Conservation (phyloP, 2,888 invertebrate species). For the Zygaena filipendulae region DNA sequence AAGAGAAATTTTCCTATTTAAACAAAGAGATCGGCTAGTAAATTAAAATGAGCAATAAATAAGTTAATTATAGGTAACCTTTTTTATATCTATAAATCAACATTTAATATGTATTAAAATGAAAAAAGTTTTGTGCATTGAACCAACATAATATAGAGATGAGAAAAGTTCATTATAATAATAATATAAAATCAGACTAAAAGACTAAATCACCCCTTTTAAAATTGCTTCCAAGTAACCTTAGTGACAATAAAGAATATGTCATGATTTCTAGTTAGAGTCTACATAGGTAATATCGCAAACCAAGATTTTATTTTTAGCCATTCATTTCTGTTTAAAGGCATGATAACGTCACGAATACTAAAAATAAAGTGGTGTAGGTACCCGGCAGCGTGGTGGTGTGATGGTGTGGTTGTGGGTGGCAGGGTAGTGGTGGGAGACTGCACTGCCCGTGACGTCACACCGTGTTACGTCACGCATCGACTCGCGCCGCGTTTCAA, state of each 20-base stretch:
- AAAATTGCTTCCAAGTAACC: not conserved
- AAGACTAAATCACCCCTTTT: conserved; percentile 1
- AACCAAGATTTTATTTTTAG: too few species aligned
- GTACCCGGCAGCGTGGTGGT: conserved; percentile 25
- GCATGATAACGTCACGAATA: conserved; percentile 48
- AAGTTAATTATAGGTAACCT: too few species aligned
- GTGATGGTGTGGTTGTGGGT: conserved; percentile 8
- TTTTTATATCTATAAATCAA: too few species aligned
- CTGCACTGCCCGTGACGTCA: conserved; percentile 55
- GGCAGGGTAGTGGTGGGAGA: conserved; percentile 22
- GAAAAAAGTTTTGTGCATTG: too few species aligned
- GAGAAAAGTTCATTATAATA: not conserved
- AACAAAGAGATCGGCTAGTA: too few species aligned
- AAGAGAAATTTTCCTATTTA: too few species aligned
- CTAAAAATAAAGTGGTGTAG: conserved; percentile 51
- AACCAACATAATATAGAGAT: too few species aligned
- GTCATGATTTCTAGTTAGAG: too few species aligned
- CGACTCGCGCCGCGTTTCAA: conserved; percentile 55
- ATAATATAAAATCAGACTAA: not conserved
- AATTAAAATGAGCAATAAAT: too few species aligned
- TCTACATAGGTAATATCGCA: too few species aligned
- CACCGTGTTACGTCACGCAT: conserved; percentile 47
- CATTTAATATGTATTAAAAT: too few species aligned
- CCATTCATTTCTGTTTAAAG: conserved; percentile 30
- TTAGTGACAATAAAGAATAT: too few species aligned